These are phyloP conservation scores for Cyrtonyx montezumae DNA, from an alignment of 2,113 vertebrate genomes.

Conservation along the genomic window DNA sequence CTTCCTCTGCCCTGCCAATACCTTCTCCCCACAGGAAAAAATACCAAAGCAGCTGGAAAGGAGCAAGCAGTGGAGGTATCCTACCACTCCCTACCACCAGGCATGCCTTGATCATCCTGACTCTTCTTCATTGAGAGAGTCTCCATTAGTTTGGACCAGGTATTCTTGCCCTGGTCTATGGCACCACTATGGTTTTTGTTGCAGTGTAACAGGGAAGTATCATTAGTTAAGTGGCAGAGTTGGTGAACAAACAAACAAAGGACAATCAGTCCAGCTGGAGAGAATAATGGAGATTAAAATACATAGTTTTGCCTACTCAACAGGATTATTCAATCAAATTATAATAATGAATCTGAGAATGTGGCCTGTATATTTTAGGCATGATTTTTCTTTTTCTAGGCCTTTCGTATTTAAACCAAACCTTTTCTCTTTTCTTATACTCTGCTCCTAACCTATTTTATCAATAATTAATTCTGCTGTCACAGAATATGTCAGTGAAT, in stretches of 20 bases:
- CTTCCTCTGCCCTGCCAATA: not conserved
- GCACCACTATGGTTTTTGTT: accelerated
- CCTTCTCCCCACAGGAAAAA: not conserved
- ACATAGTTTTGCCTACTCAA: not conserved
- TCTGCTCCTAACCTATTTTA: not conserved
- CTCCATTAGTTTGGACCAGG: not conserved
- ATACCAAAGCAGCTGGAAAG: not conserved
- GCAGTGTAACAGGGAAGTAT: not conserved
- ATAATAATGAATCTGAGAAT: not conserved
- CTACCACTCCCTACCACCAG: not conserved
- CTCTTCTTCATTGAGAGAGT: not conserved
- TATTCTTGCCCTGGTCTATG: accelerated
- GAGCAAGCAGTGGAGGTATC: not conserved
- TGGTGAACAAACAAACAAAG: not conserved
- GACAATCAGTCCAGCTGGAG: not conserved
- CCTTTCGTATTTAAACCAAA: not conserved
- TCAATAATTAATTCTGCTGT: constrained; percentile 4
- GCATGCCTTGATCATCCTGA: not conserved
- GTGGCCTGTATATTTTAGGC: not conserved
- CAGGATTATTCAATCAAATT: not conserved
- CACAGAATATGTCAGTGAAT: not conserved
- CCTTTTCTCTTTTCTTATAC: not conserved
- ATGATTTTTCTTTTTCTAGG: not conserved
- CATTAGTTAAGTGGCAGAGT: not conserved
- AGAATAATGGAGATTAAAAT: not conserved